Evolutionary conservation across 37 sponge, comb jelly and placozoan genomes (phyloP).

Genomic region (Agelas oroides): DNA sequence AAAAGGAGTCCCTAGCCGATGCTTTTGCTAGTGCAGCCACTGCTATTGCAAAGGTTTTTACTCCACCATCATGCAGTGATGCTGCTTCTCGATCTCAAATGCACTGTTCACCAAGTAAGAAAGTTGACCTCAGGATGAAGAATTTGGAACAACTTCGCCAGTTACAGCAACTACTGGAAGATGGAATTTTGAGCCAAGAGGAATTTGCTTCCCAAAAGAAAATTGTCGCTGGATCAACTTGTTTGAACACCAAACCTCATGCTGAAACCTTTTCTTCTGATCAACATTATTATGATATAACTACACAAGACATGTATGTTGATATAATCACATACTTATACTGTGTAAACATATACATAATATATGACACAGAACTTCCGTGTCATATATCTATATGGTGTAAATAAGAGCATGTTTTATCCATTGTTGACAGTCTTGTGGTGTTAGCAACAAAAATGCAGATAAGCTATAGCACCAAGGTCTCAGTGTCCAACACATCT

Average conservation of each 20-base stretch:
- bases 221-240: too few relatives aligned
- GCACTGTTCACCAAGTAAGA: background rate
- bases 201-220: slow-evolving; percentile 11
- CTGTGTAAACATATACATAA: too few relatives aligned
- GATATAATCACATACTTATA: too few relatives aligned
- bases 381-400: too few relatives aligned
- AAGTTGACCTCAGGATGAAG: slow-evolving; percentile 13
- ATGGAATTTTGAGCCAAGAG: slow-evolving; percentile 17
- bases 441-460: slow-evolving; percentile 23
- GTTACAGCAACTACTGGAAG: slow-evolving; percentile 18
- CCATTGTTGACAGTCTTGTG: slow-evolving; percentile 38
- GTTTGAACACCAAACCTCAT: too few relatives aligned
- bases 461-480: slow-evolving; percentile 7
- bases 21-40: background rate
- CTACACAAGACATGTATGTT: too few relatives aligned
- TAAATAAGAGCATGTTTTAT: background rate
- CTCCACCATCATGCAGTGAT: background rate
- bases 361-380: too few relatives aligned
- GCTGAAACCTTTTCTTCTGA: too few relatives aligned
- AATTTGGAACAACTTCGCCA: slow-evolving; percentile 26
- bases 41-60: slow-evolving; percentile 21
- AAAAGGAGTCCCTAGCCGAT: slow-evolving; percentile 1
- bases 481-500: background rate
- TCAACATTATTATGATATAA: too few relatives aligned
- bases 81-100: background rate